Conservation (phyloP, 1,140 invertebrate species). For the Protaetia brevitarsis region DNA sequence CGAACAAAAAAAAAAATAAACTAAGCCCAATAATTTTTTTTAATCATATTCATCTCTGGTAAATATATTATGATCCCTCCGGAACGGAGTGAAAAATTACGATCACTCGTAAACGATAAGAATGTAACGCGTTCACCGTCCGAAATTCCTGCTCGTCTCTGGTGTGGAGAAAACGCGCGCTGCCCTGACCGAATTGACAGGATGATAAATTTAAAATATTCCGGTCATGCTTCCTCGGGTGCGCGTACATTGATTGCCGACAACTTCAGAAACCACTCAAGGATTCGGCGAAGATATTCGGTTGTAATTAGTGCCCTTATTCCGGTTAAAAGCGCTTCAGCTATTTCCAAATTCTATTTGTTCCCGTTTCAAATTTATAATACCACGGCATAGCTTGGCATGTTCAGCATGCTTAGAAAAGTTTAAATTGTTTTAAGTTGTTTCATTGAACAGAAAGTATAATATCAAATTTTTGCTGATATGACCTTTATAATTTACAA, state of each 20-base stretch:
- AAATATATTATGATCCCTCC: not conserved
- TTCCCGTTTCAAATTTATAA: too few species aligned
- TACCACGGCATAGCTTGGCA: too few species aligned
- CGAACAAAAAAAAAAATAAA: not conserved
- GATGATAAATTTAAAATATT: conserved; percentile 19
- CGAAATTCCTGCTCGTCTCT: not conserved
- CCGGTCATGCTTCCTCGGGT: not conserved
- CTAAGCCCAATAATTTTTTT: too few species aligned
- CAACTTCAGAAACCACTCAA: conserved; percentile 13
- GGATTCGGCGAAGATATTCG: conserved; percentile 4
- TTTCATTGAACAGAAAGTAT: too few species aligned
- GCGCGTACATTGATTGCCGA: conserved; percentile 9
- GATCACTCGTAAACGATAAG: not conserved
- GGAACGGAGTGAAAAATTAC: conserved; percentile 16
- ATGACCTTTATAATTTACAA: too few species aligned
- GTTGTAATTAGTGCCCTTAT: conserved; percentile 2
- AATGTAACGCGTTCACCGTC: conserved; percentile 9
- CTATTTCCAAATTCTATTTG: too few species aligned
- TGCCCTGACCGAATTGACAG: not conserved
- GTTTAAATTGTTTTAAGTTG: too few species aligned
- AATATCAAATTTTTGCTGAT: too few species aligned
- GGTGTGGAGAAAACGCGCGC: not conserved
- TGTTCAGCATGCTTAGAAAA: too few species aligned
- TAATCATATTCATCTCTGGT: not conserved
- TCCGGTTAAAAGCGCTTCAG: too few species aligned